Conservation (phyloP, 2,113 vertebrate species). For the Loxodonta africana region DNA sequence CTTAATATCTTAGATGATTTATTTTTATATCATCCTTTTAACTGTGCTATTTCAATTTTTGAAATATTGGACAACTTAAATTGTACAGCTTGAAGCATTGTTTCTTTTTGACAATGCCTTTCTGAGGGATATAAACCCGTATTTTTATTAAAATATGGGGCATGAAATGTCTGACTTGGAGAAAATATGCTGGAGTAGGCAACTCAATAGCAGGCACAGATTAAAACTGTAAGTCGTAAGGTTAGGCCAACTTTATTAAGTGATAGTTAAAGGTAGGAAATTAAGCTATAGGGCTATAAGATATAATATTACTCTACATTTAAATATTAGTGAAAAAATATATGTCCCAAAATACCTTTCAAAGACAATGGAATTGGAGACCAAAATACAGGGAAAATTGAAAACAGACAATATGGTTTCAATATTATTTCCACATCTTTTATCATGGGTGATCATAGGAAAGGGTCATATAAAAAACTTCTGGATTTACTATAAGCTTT, state of each 20-base stretch:
- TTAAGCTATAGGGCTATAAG: not conserved
- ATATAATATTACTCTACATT: not conserved
- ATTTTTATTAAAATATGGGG: not conserved
- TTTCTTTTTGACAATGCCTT: constrained; percentile 62
- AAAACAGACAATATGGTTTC: constrained; percentile 69
- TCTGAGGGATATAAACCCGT: not conserved
- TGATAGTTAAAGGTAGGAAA: not conserved
- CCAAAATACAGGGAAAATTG: constrained; percentile 25
- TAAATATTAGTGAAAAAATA: constrained; percentile 42
- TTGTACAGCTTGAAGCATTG: not conserved
- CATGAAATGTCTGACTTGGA: not conserved
- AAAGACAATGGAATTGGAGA: not conserved
- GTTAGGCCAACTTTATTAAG: not conserved
- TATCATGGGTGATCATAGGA: constrained; percentile 45
- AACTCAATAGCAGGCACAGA: not conserved
- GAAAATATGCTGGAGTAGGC: not conserved
- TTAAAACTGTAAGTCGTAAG: not conserved
- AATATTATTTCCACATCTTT: constrained; percentile 66
- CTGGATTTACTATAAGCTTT: constrained; percentile 39
- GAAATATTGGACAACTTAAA: constrained; percentile 56
- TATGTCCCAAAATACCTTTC: constrained; percentile 41
- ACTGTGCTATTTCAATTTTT: constrained; percentile 38
- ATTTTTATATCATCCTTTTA: constrained; percentile 65
- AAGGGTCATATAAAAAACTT: constrained; percentile 7
- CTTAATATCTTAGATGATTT: constrained; percentile 58